Evolutionary conservation across 2,113 vertebrate genomes (phyloP).

Genomic region (Atherinomorus stipes): DNA sequence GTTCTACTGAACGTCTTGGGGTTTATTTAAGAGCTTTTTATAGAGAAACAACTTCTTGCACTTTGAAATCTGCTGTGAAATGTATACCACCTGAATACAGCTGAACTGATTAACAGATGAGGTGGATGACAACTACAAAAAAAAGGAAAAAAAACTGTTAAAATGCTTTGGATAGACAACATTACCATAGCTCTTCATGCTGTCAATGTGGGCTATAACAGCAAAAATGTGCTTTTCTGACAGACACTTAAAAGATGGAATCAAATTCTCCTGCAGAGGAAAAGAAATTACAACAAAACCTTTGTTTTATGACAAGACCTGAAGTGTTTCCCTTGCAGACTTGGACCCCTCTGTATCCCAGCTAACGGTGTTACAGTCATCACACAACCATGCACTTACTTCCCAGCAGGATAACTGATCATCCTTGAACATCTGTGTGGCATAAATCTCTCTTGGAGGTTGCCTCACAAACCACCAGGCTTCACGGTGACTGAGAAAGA

Average conservation of each 20-base stretch:
- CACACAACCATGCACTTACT: conserved; percentile 42
- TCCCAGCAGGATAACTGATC: conserved; percentile 53
- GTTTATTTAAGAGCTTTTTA: background rate
- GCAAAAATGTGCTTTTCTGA: conserved; percentile 16
- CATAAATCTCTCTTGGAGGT: conserved; percentile 68
- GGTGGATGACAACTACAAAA: background rate
- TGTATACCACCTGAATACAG: background rate
- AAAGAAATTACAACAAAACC: conserved; percentile 8
- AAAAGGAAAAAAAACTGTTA: background rate
- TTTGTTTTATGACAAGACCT: conserved; percentile 28
- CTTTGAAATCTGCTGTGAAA: conserved; percentile 2
- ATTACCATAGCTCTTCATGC: background rate
- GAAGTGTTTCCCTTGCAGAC: conserved; percentile 55
- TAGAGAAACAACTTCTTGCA: conserved; percentile 1
- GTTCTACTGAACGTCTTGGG: too few relatives aligned
- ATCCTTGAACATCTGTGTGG: conserved; percentile 69
- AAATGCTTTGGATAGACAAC: background rate
- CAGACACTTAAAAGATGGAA: background rate
- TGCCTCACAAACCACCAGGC: conserved; percentile 61
- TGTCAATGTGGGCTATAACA: background rate
- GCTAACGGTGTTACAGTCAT: conserved; percentile 41
- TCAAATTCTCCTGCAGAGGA: background rate
- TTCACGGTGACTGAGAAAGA: conserved; percentile 52
- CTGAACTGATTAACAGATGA: background rate
- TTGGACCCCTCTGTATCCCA: conserved; percentile 38